phyloP scores from a whole-genome alignment of 2,797 vertebrate species.

The Falco rusticolus region DNA sequence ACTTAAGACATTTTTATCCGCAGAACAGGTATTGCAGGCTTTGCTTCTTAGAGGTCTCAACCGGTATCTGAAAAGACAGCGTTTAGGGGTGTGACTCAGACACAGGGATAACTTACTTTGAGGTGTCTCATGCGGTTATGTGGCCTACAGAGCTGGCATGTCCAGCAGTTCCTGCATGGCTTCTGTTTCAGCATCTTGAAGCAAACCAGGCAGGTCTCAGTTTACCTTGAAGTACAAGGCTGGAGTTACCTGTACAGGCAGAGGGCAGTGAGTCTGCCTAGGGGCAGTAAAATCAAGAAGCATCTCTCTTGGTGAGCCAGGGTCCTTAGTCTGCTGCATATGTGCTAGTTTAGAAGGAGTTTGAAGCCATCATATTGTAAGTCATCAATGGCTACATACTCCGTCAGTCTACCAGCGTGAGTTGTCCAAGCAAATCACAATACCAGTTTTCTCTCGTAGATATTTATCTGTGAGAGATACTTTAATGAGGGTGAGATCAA shows the following conservation, averaged over 20 bases:
- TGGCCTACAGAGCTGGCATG: background rate
- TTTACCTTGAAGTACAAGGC: background rate
- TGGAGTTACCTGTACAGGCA: background rate
- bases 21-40: slow-evolving; percentile 52
- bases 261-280: background rate
- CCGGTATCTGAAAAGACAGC: background rate
- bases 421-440: background rate
- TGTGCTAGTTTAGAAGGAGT: background rate
- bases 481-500: background rate
- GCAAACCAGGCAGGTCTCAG: background rate
- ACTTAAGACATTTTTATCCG: background rate
- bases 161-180: background rate
- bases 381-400: background rate
- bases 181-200: background rate
- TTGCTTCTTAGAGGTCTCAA: slow-evolving; percentile 31
- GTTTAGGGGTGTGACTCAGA: slow-evolving; percentile 15
- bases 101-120: background rate
- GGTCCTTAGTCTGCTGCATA: background rate
- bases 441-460: background rate
- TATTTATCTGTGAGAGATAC: background rate
- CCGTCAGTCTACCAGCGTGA: background rate
- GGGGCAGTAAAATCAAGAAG: background rate
- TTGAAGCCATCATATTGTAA: background rate
- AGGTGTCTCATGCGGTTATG: background rate
- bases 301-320: background rate